Conservation (phyloP, 2,797 vertebrate genomes). For the Betta splendens region DNA sequence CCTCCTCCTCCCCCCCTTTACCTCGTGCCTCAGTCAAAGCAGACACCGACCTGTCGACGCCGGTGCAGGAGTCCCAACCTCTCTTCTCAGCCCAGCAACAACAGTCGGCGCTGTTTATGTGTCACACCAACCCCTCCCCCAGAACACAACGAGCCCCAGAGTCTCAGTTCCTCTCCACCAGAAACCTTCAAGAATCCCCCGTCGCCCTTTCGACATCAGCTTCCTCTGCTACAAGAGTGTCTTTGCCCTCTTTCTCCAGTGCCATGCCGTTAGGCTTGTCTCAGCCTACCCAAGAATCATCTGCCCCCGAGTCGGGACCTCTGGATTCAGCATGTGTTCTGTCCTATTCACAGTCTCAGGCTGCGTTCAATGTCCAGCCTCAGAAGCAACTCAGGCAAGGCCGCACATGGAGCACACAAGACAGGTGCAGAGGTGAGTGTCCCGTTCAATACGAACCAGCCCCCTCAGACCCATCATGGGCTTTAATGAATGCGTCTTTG, state of each 20-base stretch:
- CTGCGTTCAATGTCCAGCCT: constrained; percentile 38
- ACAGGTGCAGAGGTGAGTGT: constrained; percentile 70
- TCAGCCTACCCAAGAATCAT: constrained; percentile 72
- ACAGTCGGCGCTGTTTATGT: constrained; percentile 28
- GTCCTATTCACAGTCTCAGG: constrained; percentile 33
- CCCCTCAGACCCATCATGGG: background rate
- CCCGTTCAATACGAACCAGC: background rate
- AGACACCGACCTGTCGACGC: constrained; percentile 74
- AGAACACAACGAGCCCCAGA: constrained; percentile 29
- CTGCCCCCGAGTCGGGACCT: constrained; percentile 36
- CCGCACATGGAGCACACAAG: constrained; percentile 51
- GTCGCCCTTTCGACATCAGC: constrained; percentile 42
- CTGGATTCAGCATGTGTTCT: constrained; percentile 45
- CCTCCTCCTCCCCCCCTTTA: constrained; percentile 49
- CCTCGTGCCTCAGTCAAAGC: constrained; percentile 52
- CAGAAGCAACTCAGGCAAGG: constrained; percentile 59
- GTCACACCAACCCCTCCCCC: constrained; percentile 20
- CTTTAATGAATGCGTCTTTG: constrained; percentile 19
- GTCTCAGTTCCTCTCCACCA: constrained; percentile 33
- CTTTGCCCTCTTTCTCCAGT: constrained; percentile 42
- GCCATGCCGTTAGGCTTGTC: constrained; percentile 49
- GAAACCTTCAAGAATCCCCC: constrained; percentile 38
- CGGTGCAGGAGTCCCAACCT: constrained; percentile 82
- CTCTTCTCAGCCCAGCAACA: constrained; percentile 42
- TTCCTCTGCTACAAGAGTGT: constrained; percentile 51